These are phyloP conservation scores for Schizopygopsis pylzovi DNA, from an alignment of 2,797 vertebrate species.

Conservation along the genomic window DNA sequence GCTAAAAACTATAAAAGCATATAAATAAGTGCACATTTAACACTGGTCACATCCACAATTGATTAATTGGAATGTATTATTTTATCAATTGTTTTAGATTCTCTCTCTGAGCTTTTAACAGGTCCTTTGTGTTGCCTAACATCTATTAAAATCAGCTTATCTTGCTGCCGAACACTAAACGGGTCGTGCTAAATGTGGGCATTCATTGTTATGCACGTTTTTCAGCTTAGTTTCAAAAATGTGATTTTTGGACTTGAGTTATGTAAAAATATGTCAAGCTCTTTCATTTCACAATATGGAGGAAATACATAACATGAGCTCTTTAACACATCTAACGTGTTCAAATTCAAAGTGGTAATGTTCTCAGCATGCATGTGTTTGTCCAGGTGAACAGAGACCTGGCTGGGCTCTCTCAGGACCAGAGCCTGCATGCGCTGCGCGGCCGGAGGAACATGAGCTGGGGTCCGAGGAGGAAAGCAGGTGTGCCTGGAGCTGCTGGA, in stretches of 20 bases:
- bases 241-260: neutral
- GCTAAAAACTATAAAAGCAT: neutral
- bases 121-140: neutral
- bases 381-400: conserved; percentile 84
- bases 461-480: conserved; percentile 78
- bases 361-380: neutral
- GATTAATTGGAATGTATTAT: neutral
- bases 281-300: neutral
- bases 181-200: neutral
- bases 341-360: neutral
- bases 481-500: conserved; percentile 62
- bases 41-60: neutral
- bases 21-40: neutral
- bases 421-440: conserved; percentile 81
- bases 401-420: conserved; percentile 80
- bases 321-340: neutral
- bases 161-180: neutral
- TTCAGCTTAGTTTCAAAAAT: neutral
- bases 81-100: neutral
- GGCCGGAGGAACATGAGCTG: conserved; percentile 80
- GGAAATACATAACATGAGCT: neutral
- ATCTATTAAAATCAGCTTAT: neutral
- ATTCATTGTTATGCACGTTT: neutral
- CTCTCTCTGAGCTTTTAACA: neutral
- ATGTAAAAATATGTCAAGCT: no score